Base-by-base conservation (phyloP, 2,797 vertebrate species). In the Danio kyathit region DNA sequence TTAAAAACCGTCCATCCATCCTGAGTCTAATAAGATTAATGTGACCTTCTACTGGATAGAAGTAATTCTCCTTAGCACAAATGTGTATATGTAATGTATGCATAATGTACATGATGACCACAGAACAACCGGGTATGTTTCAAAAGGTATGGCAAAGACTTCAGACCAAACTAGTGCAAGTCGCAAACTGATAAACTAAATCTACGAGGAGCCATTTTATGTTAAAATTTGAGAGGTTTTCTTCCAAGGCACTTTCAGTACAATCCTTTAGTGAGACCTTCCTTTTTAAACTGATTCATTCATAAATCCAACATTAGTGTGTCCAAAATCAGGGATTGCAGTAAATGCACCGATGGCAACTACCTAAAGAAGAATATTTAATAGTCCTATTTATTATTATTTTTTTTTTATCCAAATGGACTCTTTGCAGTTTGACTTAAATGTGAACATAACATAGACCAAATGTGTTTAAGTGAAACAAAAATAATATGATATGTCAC, bases 1-100 rank as follows among this genome's bases (percentile, higher is more conserved):
- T 83, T 84, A 56, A 85, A 77, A 72, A 78, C 54, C 79, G 57
- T 84, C 85, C 83, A 86, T 88, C 85, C 85, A 82, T 88, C 83
- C 65, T 82, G 70, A 64, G 80, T 59, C 61, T 82, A 80, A 83
- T 82, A 70, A 74, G 80, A 84, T 81, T 84, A 86, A 83, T 76
- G 73, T 79, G 66, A 74, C 83, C 71, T 81, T 85, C 71, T 56
- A 64, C 71, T 73, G 63, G 66, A 80, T 43, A 48, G 61, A 67
- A 66, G 52, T 76, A 38, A 76, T 71, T 70, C 46, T 61, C 38
- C 71, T 71, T 56, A 80, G 49, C 17, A 59, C 16, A 84, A 65
- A 72, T 38, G 51, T 78, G 64, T 41, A 66, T 84, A 65, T 67
- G 70, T 69, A 84, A 72, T 51, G 8, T 75, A 49, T 19, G 66